Evolutionary conservation across 1,140 invertebrate species (phyloP).

Genomic region (Habropoda laboriosa): DNA sequence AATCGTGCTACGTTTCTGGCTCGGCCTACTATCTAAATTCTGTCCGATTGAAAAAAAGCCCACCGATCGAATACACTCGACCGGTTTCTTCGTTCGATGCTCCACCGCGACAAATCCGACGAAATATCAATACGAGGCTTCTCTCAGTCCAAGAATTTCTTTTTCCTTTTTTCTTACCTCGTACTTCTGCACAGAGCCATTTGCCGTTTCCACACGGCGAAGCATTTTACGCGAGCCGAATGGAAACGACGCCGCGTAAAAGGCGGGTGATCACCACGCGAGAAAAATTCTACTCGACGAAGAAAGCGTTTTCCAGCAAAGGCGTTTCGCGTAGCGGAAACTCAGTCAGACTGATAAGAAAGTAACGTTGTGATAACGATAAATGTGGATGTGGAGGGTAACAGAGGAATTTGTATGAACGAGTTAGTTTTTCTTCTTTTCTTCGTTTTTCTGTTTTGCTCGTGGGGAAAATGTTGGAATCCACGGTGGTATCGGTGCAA

Average conservation of each 20-base stretch:
- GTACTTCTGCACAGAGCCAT: background rate
- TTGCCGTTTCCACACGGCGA: background rate
- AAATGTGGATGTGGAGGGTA: background rate
- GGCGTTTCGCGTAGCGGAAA: constrained; percentile 15
- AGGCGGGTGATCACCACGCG: background rate
- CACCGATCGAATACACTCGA: background rate
- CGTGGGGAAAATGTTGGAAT: background rate
- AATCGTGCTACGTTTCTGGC: background rate
- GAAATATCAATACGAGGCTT: background rate
- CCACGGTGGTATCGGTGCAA: background rate
- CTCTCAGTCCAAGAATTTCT: too few relatives aligned
- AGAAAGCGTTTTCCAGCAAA: constrained; percentile 1
- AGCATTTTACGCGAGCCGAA: background rate
- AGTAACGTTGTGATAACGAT: background rate
- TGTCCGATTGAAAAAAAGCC: constrained; percentile 2
- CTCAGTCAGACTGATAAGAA: background rate
- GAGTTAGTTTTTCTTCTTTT: background rate
- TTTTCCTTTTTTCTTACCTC: too few relatives aligned
- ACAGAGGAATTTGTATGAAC: background rate
- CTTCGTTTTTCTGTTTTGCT: background rate
- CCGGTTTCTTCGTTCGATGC: background rate
- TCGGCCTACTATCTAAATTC: constrained; percentile 16
- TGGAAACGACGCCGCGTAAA: constrained; percentile 7
- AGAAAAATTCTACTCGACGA: background rate
- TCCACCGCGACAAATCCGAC: background rate